Conservation (phyloP, 2,797 vertebrate species). For the Sebastes taczanowskii region DNA sequence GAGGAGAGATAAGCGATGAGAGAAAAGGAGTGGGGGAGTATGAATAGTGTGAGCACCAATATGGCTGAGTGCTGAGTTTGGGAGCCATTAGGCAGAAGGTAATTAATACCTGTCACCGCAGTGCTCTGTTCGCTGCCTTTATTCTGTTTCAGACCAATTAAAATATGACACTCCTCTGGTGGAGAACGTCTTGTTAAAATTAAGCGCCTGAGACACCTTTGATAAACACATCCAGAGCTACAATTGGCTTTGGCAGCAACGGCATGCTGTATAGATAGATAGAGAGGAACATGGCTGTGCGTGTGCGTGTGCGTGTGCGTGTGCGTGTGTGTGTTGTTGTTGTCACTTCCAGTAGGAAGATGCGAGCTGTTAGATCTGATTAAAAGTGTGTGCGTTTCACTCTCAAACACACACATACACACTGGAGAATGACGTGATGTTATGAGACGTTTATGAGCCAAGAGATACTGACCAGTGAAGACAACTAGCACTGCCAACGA, state of each 20-base stretch:
- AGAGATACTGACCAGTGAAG: conserved; percentile 57
- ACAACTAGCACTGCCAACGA: conserved; percentile 50
- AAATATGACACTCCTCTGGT: conserved; percentile 77
- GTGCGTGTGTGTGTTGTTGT: conserved; percentile 50
- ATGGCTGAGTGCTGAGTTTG: conserved; percentile 70
- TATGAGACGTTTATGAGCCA: conserved; percentile 50
- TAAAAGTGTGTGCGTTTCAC: conserved; percentile 55
- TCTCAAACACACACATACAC: not conserved
- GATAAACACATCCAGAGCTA: conserved; percentile 73
- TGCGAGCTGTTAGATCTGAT: conserved; percentile 68
- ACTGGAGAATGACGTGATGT: conserved; percentile 50
- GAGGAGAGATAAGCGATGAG: conserved; percentile 40
- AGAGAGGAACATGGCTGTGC: conserved; percentile 20
- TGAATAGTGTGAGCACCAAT: conserved; percentile 65
- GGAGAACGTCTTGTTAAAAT: conserved; percentile 77
- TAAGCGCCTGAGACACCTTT: conserved; percentile 74
- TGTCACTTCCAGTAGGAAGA: conserved; percentile 56
- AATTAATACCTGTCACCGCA: conserved; percentile 79
- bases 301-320: conserved; percentile 23
- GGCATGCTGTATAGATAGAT: conserved; percentile 45
- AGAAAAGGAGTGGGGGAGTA: conserved; percentile 55
- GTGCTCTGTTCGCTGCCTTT: conserved; percentile 65
- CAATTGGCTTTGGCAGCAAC: conserved; percentile 73
- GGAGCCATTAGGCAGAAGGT: conserved; percentile 77
- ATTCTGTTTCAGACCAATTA: conserved; percentile 78